Evolutionary conservation across 2,113 vertebrate species (phyloP).

Genomic region (Bos taurus): DNA sequence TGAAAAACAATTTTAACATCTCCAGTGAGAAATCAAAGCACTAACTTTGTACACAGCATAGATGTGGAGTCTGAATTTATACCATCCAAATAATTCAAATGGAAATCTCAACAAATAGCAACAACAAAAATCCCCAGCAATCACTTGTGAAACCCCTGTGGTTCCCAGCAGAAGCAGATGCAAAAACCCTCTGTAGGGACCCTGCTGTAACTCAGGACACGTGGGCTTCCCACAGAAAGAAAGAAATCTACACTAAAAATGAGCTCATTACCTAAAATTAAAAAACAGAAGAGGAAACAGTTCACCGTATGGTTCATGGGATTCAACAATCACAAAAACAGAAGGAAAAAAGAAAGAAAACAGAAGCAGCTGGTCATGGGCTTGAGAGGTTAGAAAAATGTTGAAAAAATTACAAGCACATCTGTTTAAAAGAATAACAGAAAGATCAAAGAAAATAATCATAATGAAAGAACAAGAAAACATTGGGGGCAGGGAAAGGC

Average conservation of each 20-base stretch:
- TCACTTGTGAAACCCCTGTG: not conserved
- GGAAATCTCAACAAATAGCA: not conserved
- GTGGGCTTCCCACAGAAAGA: not conserved
- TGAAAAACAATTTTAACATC: not conserved
- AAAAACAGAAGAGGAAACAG: not conserved
- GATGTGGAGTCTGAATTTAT: not conserved
- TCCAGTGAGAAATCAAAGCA: not conserved
- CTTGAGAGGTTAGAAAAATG: not conserved
- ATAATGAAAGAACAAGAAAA: not conserved
- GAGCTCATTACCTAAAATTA: not conserved
- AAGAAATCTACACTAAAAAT: not conserved
- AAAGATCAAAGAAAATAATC: not conserved
- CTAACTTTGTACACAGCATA: not conserved
- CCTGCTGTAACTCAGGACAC: not conserved
- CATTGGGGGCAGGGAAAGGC: not conserved
- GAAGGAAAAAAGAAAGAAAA: not conserved
- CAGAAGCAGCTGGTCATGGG: not conserved
- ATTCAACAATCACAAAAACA: not conserved
- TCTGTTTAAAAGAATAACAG: not conserved
- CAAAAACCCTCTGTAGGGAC: not conserved
- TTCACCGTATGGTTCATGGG: not conserved
- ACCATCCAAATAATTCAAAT: not conserved
- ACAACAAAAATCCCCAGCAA: not conserved
- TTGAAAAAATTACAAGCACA: not conserved
- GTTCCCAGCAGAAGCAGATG: not conserved